phyloP scores from a whole-genome alignment of 2,797 vertebrate species.

The Pantherophis vulpinus region DNA sequence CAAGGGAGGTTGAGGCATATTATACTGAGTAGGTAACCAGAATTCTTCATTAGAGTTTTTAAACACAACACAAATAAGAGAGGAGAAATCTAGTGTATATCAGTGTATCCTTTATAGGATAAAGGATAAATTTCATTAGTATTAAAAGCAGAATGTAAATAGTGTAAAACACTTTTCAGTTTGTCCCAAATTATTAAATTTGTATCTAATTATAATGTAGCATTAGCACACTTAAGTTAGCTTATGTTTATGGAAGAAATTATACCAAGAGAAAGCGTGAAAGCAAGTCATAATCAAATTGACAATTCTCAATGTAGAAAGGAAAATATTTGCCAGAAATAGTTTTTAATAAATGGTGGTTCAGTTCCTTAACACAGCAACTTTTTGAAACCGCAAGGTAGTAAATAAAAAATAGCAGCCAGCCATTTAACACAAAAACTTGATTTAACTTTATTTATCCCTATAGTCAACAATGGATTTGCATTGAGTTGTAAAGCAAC shows the following conservation, averaged over 20 bases:
- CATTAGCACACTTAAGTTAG: neutral
- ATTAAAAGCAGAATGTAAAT: no score
- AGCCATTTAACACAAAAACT: constrained; percentile 74
- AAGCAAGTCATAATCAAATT: neutral
- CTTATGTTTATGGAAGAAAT: neutral
- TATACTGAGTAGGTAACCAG: neutral
- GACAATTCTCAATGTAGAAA: neutral
- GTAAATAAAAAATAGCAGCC: constrained; percentile 57
- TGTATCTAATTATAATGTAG: neutral
- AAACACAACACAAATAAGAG: no score
- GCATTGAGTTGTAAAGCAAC: constrained; percentile 82
- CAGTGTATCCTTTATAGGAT: no score
- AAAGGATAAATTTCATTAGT: no score
- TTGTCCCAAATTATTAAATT: neutral
- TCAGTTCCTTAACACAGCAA: neutral
- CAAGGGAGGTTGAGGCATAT: neutral
- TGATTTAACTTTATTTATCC: constrained; percentile 83
- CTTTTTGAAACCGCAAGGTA: neutral
- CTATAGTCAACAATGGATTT: constrained; percentile 86
- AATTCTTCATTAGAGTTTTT: no score
- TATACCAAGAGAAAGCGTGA: neutral
- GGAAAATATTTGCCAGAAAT: neutral
- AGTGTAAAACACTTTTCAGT: no score
- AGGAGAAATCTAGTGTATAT: no score
- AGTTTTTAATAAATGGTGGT: neutral